Evolutionary conservation across 2,113 vertebrate species (phyloP).

Genomic region (Bubalus kerabau): DNA sequence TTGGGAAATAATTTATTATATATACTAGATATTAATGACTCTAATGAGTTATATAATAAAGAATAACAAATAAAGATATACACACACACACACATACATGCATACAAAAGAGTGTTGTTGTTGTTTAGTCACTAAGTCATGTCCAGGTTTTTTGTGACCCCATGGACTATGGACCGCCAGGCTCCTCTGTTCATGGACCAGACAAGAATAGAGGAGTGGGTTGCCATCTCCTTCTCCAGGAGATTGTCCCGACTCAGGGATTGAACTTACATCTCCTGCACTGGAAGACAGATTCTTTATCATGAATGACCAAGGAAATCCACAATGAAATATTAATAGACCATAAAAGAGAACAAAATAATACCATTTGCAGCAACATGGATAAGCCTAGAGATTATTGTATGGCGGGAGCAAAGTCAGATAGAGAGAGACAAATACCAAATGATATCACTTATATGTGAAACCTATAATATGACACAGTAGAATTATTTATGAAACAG

Average conservation of each 20-base stretch:
- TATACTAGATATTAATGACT: background rate
- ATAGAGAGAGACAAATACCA: background rate
- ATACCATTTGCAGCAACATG: background rate
- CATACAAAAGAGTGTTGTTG: background rate
- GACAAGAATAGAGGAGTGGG: background rate
- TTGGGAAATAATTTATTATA: background rate
- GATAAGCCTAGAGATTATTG: background rate
- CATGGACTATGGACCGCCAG: background rate
- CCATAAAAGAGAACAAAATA: background rate
- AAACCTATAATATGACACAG: background rate
- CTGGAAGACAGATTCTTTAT: background rate
- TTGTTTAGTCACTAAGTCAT: background rate
- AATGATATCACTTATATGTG: background rate
- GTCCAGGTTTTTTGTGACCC: background rate
- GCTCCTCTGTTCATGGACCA: background rate
- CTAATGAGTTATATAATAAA: background rate
- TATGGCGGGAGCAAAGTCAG: background rate
- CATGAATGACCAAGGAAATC: background rate
- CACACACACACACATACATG: background rate
- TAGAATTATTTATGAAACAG: background rate
- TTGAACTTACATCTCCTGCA: background rate
- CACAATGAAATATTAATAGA: background rate
- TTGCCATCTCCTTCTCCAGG: background rate
- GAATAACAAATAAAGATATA: background rate
- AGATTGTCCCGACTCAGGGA: background rate